Evolutionary conservation across 2,113 vertebrate genomes (phyloP).

Genomic region (Cryptotis parvus): DNA sequence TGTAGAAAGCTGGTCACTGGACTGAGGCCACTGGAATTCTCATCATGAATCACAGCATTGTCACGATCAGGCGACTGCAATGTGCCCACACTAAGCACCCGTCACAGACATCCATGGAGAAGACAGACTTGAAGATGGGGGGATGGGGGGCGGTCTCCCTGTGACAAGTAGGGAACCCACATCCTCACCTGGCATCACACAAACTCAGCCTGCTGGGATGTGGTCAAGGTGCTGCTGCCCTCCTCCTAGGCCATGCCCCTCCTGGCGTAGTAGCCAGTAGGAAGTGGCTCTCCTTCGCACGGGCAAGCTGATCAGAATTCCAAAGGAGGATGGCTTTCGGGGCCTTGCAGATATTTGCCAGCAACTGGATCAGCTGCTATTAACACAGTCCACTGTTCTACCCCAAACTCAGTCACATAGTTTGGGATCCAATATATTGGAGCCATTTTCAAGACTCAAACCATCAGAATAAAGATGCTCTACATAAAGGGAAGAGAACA

Average conservation of each 20-base stretch:
- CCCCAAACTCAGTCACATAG: not conserved
- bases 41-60: not conserved
- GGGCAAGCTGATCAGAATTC: not conserved
- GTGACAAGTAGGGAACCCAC: accelerated
- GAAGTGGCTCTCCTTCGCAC: not conserved
- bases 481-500: not conserved
- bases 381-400: not conserved
- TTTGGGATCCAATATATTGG: not conserved
- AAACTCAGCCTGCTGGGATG: not conserved
- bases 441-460: not conserved
- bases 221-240: not conserved
- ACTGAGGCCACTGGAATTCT: not conserved
- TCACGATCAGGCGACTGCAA: no score
- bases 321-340: not conserved
- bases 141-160: not conserved
- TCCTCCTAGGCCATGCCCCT: not conserved
- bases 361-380: not conserved
- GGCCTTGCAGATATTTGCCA: not conserved
- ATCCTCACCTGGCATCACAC: not conserved
- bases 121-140: not conserved
- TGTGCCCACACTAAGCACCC: not conserved
- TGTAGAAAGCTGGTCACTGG: not conserved
- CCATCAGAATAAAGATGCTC: not conserved
- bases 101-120: not conserved
- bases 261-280: not conserved